phyloP scores from a whole-genome alignment of 2,797 vertebrate genomes.

The Urosaurus nigricauda region DNA sequence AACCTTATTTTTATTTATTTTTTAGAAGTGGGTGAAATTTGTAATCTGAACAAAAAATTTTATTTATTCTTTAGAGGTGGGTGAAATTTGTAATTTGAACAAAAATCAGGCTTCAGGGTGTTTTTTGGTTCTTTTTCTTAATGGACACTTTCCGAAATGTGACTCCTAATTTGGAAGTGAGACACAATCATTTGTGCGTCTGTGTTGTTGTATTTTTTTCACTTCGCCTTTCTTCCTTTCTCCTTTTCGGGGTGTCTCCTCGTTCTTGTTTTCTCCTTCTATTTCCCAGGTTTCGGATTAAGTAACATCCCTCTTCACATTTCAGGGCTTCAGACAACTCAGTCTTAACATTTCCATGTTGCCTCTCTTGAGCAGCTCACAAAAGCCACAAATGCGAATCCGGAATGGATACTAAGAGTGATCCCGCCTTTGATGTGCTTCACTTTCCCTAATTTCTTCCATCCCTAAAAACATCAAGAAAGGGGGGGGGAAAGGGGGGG shows the following conservation, averaged over 20 bases:
- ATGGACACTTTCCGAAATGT: no score
- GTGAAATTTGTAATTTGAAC: background rate
- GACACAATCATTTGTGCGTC: background rate
- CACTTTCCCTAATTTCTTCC: background rate
- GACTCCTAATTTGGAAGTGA: background rate
- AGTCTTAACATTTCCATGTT: background rate
- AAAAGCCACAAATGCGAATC: background rate
- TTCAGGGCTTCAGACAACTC: background rate
- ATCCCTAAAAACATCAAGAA: background rate
- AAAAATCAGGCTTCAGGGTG: background rate
- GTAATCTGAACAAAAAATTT: no score
- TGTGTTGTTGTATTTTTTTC: background rate
- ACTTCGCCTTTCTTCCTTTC: background rate
- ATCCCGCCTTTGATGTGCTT: background rate
- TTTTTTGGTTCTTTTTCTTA: no score
- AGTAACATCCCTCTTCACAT: background rate
- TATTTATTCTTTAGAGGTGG: no score
- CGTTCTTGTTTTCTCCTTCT: background rate
- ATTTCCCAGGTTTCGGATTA: conserved; percentile 12
- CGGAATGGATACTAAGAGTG: background rate
- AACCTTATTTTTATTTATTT: no score
- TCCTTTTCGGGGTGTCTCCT: no score
- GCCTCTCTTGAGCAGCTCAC: no score
- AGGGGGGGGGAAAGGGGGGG: background rate
- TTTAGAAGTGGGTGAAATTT: background rate